These are phyloP conservation scores for Drosophila seclusa DNA, from an alignment of 2,888 invertebrate species.

Conservation along the genomic window DNA sequence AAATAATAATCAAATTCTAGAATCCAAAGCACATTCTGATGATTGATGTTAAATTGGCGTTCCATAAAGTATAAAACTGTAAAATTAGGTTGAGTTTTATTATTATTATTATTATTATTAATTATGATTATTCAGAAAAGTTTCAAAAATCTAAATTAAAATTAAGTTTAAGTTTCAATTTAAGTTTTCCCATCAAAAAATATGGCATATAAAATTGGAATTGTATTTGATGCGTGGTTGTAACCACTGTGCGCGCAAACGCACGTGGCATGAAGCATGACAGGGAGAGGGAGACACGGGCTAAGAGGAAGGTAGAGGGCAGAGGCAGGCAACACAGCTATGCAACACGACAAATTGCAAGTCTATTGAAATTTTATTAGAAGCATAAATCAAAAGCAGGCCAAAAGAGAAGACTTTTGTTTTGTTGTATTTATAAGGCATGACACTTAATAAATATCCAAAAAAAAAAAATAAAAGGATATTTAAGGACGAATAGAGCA, in stretches of 20 bases:
- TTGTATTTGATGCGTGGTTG: neutral
- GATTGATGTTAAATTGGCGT: too few species aligned
- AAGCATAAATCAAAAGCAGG: constrained; percentile 75
- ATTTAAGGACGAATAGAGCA: constrained; percentile 9
- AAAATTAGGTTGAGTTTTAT: too few species aligned
- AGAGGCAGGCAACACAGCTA: constrained; percentile 24
- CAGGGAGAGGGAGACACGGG: constrained; percentile 2
- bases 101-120: too few species aligned
- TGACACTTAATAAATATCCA: constrained; percentile 35
- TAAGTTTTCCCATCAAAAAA: neutral
- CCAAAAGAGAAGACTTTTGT: constrained; percentile 5
- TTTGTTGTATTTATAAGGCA: constrained; percentile 30
- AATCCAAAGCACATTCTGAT: too few species aligned
- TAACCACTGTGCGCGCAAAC: constrained; percentile 47
- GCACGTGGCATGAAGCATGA: constrained; percentile 61
- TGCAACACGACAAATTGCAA: constrained; percentile 76
- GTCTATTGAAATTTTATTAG: constrained; percentile 80
- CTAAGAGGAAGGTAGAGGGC: neutral
- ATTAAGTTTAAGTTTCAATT: neutral
- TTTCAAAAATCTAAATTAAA: neutral
- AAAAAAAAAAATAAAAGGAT: constrained; percentile 10
- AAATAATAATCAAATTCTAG: neutral
- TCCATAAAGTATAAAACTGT: too few species aligned
- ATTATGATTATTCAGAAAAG: too few species aligned
- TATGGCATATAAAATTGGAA: neutral